phyloP scores from a whole-genome alignment of 1,140 invertebrate genomes.

The Hirudo medicinalis region DNA sequence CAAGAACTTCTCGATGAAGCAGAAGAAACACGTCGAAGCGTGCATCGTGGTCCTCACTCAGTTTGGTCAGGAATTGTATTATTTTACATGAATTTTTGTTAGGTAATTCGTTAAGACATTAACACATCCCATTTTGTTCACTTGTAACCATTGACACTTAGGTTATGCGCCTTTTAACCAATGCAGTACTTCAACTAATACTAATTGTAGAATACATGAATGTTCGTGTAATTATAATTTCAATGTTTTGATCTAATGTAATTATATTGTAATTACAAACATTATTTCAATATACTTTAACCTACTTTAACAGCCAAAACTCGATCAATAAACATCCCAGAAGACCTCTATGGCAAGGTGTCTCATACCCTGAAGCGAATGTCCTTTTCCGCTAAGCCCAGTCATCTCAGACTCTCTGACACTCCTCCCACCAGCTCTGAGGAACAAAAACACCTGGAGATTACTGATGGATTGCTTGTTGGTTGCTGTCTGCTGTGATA shows the following conservation, averaged over 20 bases:
- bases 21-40: background rate
- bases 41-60: slow-evolving; percentile 1
- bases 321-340: background rate
- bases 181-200: too few relatives aligned
- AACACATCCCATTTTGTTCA: too few relatives aligned
- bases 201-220: too few relatives aligned
- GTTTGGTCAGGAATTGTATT: background rate
- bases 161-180: too few relatives aligned
- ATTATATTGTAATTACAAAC: background rate
- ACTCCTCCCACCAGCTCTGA: slow-evolving; percentile 1
- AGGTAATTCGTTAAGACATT: too few relatives aligned
- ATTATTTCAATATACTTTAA: background rate
- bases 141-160: too few relatives aligned
- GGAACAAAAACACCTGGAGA: background rate
- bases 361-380: background rate
- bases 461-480: background rate
- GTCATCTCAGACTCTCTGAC: too few relatives aligned
- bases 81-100: too few relatives aligned
- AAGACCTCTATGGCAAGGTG: background rate
- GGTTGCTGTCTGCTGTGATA: too few relatives aligned
- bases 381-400: background rate
- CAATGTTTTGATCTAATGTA: background rate
- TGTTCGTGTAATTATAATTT: background rate
- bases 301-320: background rate
- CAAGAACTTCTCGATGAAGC: background rate